A percentile compares a stretch with the other conserved stretches of the same genome.
Evolutionary conservation across 2,888 invertebrate species (phyloP).

Genomic region (Aporophyla nigra): DNA sequence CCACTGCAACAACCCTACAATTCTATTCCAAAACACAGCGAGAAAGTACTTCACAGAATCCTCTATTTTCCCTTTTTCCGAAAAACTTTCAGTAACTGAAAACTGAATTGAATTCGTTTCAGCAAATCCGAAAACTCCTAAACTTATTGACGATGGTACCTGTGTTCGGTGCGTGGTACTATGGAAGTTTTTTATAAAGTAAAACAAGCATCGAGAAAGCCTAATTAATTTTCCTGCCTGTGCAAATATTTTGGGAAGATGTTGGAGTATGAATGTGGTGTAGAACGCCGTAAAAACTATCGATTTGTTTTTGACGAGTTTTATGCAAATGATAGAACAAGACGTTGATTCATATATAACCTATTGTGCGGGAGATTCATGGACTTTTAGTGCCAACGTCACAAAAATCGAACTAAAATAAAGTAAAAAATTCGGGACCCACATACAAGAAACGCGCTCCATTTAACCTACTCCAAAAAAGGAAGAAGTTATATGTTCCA

Average conservation of each 20-base stretch:
- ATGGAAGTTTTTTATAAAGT: constrained; percentile 38
- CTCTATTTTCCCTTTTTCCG: constrained; percentile 39
- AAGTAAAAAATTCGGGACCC: too few relatives aligned
- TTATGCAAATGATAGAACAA: too few relatives aligned
- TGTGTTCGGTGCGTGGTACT: constrained; percentile 14
- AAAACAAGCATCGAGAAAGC: constrained; percentile 44
- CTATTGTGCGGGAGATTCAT: too few relatives aligned
- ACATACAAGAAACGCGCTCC: too few relatives aligned
- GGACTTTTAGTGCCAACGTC: too few relatives aligned
- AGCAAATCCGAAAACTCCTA: constrained; percentile 37
- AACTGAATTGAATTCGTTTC: constrained; percentile 62
- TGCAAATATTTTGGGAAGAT: constrained; percentile 35
- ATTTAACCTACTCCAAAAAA: too few relatives aligned
- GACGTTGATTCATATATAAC: too few relatives aligned
- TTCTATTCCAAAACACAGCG: constrained; percentile 45
- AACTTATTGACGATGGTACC: constrained; percentile 42
- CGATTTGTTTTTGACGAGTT: background rate
- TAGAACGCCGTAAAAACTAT: constrained; percentile 8
- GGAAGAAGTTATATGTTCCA: too few relatives aligned
- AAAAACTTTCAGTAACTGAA: constrained; percentile 59
- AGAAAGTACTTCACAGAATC: constrained; percentile 31
- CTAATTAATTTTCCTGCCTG: constrained; percentile 54
- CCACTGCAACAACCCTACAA: constrained; percentile 15
- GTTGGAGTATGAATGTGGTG: constrained; percentile 9
- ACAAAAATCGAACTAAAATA: too few relatives aligned